Evolutionary conservation across 2,888 invertebrate genomes (phyloP).

Genomic region (Coenonympha arcania): DNA sequence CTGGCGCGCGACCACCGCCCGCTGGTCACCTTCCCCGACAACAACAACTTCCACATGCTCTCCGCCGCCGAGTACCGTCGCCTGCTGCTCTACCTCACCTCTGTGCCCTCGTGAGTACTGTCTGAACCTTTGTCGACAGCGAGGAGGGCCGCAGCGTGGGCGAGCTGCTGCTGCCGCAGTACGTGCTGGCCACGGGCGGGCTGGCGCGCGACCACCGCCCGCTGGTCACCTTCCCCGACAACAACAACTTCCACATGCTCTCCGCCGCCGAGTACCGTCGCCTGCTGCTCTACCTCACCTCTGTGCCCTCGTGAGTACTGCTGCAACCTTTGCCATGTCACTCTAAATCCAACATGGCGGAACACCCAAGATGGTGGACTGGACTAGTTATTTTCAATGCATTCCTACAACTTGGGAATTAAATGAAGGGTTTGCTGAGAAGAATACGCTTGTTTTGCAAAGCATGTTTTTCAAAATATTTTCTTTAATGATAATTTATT

Average conservation of each 20-base stretch:
- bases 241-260: conserved; percentile 88
- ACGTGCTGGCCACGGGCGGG: conserved; percentile 93
- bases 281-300: conserved; percentile 93
- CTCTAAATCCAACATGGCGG: too few species aligned
- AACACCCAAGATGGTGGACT: too few species aligned
- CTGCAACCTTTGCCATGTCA: not conserved
- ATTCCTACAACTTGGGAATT: too few species aligned
- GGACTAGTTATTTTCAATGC: too few species aligned
- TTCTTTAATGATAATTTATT: too few species aligned
- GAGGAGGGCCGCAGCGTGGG: conserved; percentile 85
- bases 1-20: conserved; percentile 95
- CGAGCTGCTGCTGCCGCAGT: conserved; percentile 89
- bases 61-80: conserved; percentile 91
- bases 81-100: conserved; percentile 93
- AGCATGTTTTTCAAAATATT: too few species aligned
- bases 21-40: conserved; percentile 95
- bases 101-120: conserved; percentile 92
- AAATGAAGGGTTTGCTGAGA: too few species aligned
- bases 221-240: conserved; percentile 95
- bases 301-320: conserved; percentile 92
- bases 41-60: conserved; percentile 88
- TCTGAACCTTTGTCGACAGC: conserved; percentile 53
- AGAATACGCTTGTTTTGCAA: too few species aligned
- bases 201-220: conserved; percentile 95
- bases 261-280: conserved; percentile 91